Conservation (phyloP, 2,113 vertebrate genomes). For the Thomomys bottae region DNA sequence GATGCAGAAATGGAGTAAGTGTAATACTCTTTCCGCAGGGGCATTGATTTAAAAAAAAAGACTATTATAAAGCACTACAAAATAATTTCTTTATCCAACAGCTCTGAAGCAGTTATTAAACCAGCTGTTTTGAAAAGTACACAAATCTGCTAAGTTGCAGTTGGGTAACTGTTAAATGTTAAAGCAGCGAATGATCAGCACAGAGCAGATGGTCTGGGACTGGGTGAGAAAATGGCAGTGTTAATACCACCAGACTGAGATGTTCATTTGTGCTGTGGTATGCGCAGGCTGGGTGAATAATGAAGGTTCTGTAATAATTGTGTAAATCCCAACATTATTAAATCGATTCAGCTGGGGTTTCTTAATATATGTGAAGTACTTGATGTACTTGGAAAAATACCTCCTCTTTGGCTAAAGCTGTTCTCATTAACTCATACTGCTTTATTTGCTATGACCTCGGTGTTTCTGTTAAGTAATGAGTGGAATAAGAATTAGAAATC, state of each 20-base stretch:
- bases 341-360: slow-evolving; percentile 89
- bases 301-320: slow-evolving; percentile 92
- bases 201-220: slow-evolving; percentile 90
- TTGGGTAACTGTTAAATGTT: slow-evolving; percentile 92
- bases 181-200: slow-evolving; percentile 87
- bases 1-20: slow-evolving; percentile 69
- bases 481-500: slow-evolving; percentile 87
- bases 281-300: slow-evolving; percentile 89
- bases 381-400: slow-evolving; percentile 87
- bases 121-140: slow-evolving; percentile 92
- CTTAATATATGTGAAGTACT: slow-evolving; percentile 91
- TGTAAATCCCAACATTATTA: slow-evolving; percentile 94
- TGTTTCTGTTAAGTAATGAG: slow-evolving; percentile 87
- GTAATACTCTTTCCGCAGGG: slow-evolving; percentile 78
- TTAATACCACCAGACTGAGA: slow-evolving; percentile 90
- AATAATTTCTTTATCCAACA: slow-evolving; percentile 89
- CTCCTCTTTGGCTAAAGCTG: slow-evolving; percentile 88
- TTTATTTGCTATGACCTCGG: slow-evolving; percentile 89
- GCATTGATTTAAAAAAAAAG: slow-evolving; percentile 52
- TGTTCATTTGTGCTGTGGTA: slow-evolving; percentile 89
- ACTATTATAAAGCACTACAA: slow-evolving; percentile 84
- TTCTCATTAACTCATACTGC: slow-evolving; percentile 89
- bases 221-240: slow-evolving; percentile 89
- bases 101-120: slow-evolving; percentile 90
- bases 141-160: slow-evolving; percentile 91